Conservation (phyloP, 2,797 vertebrate genomes). For the Danio kyathit region DNA sequence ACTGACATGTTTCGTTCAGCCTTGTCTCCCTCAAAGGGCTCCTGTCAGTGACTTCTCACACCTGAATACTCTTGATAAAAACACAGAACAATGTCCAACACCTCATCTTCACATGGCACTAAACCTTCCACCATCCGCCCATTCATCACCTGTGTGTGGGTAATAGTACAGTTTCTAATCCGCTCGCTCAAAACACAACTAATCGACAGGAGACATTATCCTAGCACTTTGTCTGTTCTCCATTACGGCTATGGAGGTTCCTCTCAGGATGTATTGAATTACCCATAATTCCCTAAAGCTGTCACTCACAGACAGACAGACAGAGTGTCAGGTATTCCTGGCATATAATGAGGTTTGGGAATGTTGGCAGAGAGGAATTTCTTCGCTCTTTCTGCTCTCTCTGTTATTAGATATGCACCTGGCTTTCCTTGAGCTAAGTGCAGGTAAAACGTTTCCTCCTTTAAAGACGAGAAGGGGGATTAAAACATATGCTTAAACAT, state of each 20-base stretch:
- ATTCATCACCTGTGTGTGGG: slow-evolving; percentile 25
- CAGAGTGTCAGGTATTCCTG: slow-evolving; percentile 45
- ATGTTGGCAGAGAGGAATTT: slow-evolving; percentile 58
- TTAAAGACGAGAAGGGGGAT: slow-evolving; percentile 60
- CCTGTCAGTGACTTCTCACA: slow-evolving; percentile 37
- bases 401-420: slow-evolving; percentile 56
- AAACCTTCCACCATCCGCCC: slow-evolving; percentile 34
- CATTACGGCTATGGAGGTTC: slow-evolving; percentile 69
- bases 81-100: slow-evolving; percentile 42
- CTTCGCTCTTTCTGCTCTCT: slow-evolving; percentile 28
- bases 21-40: slow-evolving; percentile 23
- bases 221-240: slow-evolving; percentile 64
- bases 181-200: slow-evolving; percentile 35
- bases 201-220: slow-evolving; percentile 42
- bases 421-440: slow-evolving; percentile 43
- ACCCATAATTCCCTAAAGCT: slow-evolving; percentile 60
- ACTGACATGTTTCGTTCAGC: slow-evolving; percentile 25
- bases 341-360: slow-evolving; percentile 39
- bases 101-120: slow-evolving; percentile 23
- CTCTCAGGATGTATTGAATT: slow-evolving; percentile 67
- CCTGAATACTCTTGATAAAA: slow-evolving; percentile 36
- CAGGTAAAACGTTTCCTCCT: slow-evolving; percentile 47
- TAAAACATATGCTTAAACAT: slow-evolving; percentile 67
- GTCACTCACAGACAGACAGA: slow-evolving; percentile 58
- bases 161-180: slow-evolving; percentile 54